Conservation (phyloP, 2,797 vertebrate genomes). For the Poeciliopsis presidionis region DNA sequence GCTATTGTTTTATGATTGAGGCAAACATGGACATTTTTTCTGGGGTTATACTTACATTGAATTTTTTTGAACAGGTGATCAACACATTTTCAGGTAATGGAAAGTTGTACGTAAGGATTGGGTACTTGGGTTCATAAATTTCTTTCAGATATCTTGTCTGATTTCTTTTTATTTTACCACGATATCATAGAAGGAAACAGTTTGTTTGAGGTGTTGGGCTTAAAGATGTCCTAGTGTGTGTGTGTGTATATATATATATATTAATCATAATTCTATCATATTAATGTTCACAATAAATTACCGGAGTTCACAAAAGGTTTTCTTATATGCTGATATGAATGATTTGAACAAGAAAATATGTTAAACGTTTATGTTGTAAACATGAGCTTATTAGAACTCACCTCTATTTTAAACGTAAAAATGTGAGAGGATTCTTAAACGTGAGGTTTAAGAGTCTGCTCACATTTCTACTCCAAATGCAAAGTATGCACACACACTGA, state of each 20-base stretch:
- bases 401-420: background rate
- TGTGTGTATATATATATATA: too few species aligned
- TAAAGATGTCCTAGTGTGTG: background rate
- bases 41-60: background rate
- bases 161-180: background rate
- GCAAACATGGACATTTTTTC: background rate
- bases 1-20: background rate
- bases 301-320: background rate
- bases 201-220: background rate
- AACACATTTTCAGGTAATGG: background rate
- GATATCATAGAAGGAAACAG: background rate
- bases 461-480: background rate
- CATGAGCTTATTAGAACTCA: background rate
- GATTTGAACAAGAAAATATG: background rate
- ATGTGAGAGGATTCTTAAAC: background rate
- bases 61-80: background rate
- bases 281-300: background rate
- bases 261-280: background rate
- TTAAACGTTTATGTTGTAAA: background rate
- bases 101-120: background rate
- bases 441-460: background rate
- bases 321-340: background rate
- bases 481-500: background rate
- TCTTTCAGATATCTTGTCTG: background rate
- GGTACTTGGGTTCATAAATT: too few species aligned